Evolutionary conservation across 2,888 invertebrate genomes (phyloP).

Genomic region (Marasmarcha lunaedactyla): DNA sequence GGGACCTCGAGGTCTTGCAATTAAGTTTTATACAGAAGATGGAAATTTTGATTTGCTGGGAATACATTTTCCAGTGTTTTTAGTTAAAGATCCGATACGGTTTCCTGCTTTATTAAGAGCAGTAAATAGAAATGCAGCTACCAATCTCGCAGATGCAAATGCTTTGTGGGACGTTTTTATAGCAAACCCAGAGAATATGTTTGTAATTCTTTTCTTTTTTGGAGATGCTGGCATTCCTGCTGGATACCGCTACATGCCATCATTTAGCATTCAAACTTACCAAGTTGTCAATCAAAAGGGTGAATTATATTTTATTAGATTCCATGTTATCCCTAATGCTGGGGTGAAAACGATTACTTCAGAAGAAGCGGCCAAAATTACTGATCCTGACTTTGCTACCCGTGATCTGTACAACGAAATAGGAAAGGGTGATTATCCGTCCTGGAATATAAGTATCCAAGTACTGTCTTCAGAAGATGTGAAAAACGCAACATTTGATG

Average conservation of each 20-base stretch:
- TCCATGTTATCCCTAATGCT: conserved; percentile 89
- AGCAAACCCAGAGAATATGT: conserved; percentile 73
- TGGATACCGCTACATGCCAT: conserved; percentile 89
- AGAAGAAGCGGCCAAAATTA: conserved; percentile 71
- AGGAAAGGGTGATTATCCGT: conserved; percentile 67
- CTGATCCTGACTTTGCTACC: conserved; percentile 85
- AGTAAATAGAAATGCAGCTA: conserved; percentile 67
- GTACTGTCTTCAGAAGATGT: conserved; percentile 45
- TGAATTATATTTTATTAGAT: conserved; percentile 82
- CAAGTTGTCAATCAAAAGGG: conserved; percentile 81
- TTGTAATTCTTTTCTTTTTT: conserved; percentile 80
- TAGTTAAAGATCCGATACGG: conserved; percentile 61
- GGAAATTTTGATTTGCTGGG: conserved; percentile 35
- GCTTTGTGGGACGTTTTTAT: conserved; percentile 65
- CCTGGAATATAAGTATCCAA: conserved; percentile 51
- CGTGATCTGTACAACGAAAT: conserved; percentile 89
- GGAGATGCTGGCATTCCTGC: conserved; percentile 90
- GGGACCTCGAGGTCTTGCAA: conserved; percentile 48
- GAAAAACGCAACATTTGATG: conserved; percentile 37
- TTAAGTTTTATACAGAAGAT: conserved; percentile 30
- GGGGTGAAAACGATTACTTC: conserved; percentile 80
- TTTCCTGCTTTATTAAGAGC: conserved; percentile 66
- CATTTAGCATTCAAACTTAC: conserved; percentile 90
- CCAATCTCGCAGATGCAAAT: conserved; percentile 34
- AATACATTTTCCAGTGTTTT: conserved; percentile 68